Evolutionary conservation across 92 coral and sea anemone species (phyloP).

Genomic region (Meandrina meandrites): DNA sequence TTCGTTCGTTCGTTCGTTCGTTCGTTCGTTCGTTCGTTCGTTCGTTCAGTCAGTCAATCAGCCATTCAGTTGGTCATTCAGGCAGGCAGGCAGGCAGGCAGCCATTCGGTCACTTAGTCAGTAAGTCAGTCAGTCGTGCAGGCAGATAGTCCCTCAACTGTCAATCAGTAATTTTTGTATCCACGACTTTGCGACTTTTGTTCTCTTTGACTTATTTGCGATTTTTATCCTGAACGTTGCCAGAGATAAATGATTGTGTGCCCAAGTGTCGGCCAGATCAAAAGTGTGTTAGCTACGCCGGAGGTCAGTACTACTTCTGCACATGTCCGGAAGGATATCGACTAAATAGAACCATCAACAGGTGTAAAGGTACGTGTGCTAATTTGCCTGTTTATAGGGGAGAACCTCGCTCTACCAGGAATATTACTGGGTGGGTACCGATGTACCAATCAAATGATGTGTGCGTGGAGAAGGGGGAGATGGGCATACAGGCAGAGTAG

Average conservation of each 20-base stretch:
- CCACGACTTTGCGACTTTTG: background rate
- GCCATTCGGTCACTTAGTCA: too few species aligned
- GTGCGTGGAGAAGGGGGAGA: too few species aligned
- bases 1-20: too few species aligned
- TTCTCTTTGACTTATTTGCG: too few species aligned
- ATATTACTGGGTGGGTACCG: too few species aligned
- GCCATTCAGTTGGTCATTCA: background rate
- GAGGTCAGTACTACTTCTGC: conserved; percentile 54
- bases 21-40: too few species aligned
- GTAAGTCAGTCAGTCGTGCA: background rate
- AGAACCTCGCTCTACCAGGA: too few species aligned
- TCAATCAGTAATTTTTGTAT: background rate
- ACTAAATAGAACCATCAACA: background rate
- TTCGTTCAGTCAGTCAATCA: background rate
- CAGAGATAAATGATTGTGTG: conserved; percentile 72
- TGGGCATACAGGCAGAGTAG: too few species aligned
- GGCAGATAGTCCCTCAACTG: background rate
- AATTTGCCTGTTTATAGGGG: background rate
- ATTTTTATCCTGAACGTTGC: background rate
- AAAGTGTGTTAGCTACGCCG: conserved; percentile 47
- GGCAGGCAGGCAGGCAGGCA: background rate
- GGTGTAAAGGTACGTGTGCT: conserved; percentile 31
- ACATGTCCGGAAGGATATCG: conserved; percentile 33
- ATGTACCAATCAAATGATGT: too few species aligned
- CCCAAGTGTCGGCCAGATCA: conserved; percentile 37